Evolutionary conservation across 2,113 vertebrate genomes (phyloP).

Genomic region (Montifringilla adamsi): DNA sequence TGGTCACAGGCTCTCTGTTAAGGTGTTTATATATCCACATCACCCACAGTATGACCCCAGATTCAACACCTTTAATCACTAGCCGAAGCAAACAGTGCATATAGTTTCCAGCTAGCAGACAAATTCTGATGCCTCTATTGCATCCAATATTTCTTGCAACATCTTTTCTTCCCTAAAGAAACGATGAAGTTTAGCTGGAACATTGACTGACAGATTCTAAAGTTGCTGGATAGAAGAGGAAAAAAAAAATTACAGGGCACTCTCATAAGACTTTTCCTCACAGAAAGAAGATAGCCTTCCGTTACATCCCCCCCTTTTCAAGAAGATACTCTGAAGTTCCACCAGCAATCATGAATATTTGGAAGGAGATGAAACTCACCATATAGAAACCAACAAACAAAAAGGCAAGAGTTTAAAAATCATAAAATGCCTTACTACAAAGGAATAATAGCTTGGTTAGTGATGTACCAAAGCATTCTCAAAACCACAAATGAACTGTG

Average conservation of each 20-base stretch:
- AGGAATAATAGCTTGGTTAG: background rate
- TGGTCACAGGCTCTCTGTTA: background rate
- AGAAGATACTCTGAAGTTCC: background rate
- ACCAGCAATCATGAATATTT: background rate
- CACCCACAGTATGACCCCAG: background rate
- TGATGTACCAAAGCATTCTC: background rate
- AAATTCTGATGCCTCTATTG: background rate
- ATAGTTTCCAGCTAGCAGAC: background rate
- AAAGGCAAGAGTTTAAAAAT: background rate
- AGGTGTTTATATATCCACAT: accelerated
- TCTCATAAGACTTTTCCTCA: background rate
- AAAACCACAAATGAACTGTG: background rate
- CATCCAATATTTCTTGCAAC: background rate
- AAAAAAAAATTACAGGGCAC: background rate
- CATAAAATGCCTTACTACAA: background rate
- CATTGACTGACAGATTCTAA: background rate
- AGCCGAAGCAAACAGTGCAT: background rate
- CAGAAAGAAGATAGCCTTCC: background rate
- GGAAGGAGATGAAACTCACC: background rate
- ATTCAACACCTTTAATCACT: background rate
- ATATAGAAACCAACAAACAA: background rate
- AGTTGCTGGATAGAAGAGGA: background rate
- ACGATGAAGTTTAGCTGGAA: background rate
- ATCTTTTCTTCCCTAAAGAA: background rate
- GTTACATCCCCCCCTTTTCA: accelerated